Evolutionary conservation across 92 coral and sea anemone genomes (phyloP).

Genomic region (Siderastrea radians): DNA sequence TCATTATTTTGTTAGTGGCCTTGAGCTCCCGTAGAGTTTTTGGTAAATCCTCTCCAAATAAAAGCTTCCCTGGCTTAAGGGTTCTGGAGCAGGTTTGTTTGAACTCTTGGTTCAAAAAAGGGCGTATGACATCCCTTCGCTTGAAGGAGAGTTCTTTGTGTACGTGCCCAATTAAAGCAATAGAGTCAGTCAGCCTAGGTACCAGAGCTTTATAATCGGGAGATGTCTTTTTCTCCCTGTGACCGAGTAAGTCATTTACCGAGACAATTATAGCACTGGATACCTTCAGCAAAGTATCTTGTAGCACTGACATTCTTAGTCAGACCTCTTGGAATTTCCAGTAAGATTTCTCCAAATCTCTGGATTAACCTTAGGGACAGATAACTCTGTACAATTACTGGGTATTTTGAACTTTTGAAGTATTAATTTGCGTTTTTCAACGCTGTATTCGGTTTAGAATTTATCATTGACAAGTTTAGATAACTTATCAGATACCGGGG

Average conservation of each 20-base stretch:
- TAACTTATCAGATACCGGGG: conserved; percentile 22
- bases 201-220: conserved; percentile 41
- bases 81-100: conserved; percentile 36
- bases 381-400: conserved; percentile 21
- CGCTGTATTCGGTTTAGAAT: conserved; percentile 36
- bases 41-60: conserved; percentile 54
- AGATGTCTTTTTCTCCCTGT: conserved; percentile 48
- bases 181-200: conserved; percentile 25
- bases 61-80: conserved; percentile 34
- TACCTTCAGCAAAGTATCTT: conserved; percentile 47
- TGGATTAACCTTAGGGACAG: conserved; percentile 33
- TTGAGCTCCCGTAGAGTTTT: conserved; percentile 57
- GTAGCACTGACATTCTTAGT: conserved; percentile 32
- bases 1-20: conserved; percentile 51
- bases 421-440: conserved; percentile 58
- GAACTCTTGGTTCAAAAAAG: conserved; percentile 10
- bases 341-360: conserved; percentile 55
- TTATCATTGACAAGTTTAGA: conserved; percentile 33
- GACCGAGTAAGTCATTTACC: conserved; percentile 23
- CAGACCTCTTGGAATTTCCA: conserved; percentile 41
- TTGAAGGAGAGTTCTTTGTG: no score
- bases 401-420: conserved; percentile 50
- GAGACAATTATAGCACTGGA: conserved; percentile 43
- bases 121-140: neutral
- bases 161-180: no score